Base-by-base conservation (phyloP, 92 coral and sea anemone genomes). In the Ricordea florida region DNA sequence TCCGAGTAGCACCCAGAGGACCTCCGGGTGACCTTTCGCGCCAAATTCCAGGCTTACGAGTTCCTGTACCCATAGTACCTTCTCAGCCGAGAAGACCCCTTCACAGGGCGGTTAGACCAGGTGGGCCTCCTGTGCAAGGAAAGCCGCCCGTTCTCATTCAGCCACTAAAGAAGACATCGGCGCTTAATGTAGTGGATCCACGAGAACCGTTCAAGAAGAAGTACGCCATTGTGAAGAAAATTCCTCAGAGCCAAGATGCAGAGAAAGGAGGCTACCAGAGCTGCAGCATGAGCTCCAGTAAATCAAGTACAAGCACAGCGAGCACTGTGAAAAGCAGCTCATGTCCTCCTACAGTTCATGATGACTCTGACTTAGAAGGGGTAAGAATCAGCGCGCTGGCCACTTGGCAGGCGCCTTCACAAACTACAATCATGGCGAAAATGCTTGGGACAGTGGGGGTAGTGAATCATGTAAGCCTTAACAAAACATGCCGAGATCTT, bases 281-380 rank as follows among this genome's bases (percentile, higher is more conserved):
- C 64, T 87, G 87, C 24, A 96, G 93, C 31, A 83, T 94, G 78
- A 89, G 99, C 78, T 90, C 96, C 7, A 92, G 97, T 32, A 72
- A 75, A 30, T 80, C 80, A 37, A 81, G 84, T 15, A 93, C 96
- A 24, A 93, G 98, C 57, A 96, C 97, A 30, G 99, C 99, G 3
- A 96, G 99, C 66, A 96, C 99, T 14, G 94, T 96, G 17, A 93
- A 93, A 81, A 96, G 96, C 70, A 96, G 99, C 45, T 93, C 99
- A 5, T 86, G 90, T 65, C 96, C 97, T 7, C 88, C 88, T n/a
- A 53, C 77, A n/a, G 79, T 69, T 45, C 55, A 79, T 45, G 82
- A 82, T 0, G 99, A 96, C 69, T 90, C 97, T 3, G 99, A 96
- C 35, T 68, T 74, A 57, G 99, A 81, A 67, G 92, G 53, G 77